These are phyloP conservation scores for Microplitis manilae DNA, from an alignment of 2,888 invertebrate genomes.

Conservation along the genomic window DNA sequence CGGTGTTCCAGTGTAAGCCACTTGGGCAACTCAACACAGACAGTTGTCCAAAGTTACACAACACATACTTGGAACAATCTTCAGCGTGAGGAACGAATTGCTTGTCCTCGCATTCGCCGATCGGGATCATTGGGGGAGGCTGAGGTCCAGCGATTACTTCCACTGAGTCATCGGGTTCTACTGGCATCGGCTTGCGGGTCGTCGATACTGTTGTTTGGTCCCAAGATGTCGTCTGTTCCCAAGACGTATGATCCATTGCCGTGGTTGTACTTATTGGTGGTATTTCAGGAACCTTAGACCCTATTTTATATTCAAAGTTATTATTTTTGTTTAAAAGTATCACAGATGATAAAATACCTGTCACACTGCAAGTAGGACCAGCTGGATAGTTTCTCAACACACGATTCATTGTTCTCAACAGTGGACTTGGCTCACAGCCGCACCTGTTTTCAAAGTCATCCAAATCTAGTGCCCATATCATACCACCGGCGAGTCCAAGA, in stretches of 20 bases:
- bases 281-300: slow-evolving; percentile 33
- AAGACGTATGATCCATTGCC: slow-evolving; percentile 30
- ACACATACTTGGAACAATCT: slow-evolving; percentile 85
- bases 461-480: slow-evolving; percentile 92
- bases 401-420: slow-evolving; percentile 85
- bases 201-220: slow-evolving; percentile 46
- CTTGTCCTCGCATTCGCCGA: slow-evolving; percentile 74
- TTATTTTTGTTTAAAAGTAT: slow-evolving; percentile 20
- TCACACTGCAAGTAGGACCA: slow-evolving; percentile 78
- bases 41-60: slow-evolving; percentile 84
- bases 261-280: slow-evolving; percentile 38
- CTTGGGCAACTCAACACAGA: slow-evolving; percentile 81
- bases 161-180: slow-evolving; percentile 60
- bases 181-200: slow-evolving; percentile 49
- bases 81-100: slow-evolving; percentile 77
- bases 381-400: slow-evolving; percentile 81
- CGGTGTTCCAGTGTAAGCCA: slow-evolving; percentile 84
- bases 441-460: slow-evolving; percentile 90
- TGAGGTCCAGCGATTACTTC: slow-evolving; percentile 59
- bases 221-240: slow-evolving; percentile 35
- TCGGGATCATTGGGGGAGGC: slow-evolving; percentile 48
- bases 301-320: slow-evolving; percentile 13
- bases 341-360: slow-evolving; percentile 57
- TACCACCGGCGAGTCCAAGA: slow-evolving; percentile 87
- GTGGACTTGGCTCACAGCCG: slow-evolving; percentile 86